phyloP scores from a whole-genome alignment of 1,140 invertebrate species.

The Batillaria attramentaria region DNA sequence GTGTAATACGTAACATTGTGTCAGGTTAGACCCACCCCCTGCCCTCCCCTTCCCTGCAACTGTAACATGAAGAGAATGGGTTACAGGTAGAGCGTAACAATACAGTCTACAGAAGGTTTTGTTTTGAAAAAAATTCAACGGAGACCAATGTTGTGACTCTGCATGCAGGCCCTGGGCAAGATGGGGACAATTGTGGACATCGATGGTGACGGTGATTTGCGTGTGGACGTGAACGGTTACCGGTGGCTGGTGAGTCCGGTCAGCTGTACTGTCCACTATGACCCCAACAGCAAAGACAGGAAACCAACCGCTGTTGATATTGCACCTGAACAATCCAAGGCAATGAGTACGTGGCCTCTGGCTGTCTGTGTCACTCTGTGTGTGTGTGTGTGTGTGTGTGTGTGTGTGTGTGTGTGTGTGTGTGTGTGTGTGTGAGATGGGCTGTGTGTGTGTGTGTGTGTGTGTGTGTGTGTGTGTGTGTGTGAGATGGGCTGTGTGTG shows the following conservation, averaged over 20 bases:
- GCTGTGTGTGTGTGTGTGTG: too few relatives aligned
- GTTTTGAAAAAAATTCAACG: neutral
- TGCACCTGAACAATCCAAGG: too few relatives aligned
- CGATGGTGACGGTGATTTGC: constrained; percentile 57
- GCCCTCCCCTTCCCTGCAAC: neutral
- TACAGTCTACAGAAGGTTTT: neutral
- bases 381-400: too few relatives aligned
- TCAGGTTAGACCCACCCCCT: neutral
- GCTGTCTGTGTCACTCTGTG: too few relatives aligned
- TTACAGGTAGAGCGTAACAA: neutral
- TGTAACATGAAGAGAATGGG: neutral
- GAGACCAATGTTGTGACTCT: neutral
- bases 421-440: too few relatives aligned
- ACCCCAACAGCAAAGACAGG: neutral
- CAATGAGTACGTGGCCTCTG: too few relatives aligned
- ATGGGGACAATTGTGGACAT: constrained; percentile 48
- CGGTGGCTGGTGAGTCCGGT: constrained; percentile 59
- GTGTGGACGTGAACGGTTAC: constrained; percentile 47
- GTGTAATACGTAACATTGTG: too few relatives aligned
- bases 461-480: too few relatives aligned
- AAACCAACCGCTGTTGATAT: too few relatives aligned
- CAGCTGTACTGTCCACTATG: constrained; percentile 24
- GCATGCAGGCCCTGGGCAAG: constrained; percentile 48
- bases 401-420: too few relatives aligned
- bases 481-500: too few relatives aligned